Percentiles rank a stretch among this genome's conserved stretches.
phyloP scores from a whole-genome alignment of 2,113 vertebrate species.

The Enhydra lutris region DNA sequence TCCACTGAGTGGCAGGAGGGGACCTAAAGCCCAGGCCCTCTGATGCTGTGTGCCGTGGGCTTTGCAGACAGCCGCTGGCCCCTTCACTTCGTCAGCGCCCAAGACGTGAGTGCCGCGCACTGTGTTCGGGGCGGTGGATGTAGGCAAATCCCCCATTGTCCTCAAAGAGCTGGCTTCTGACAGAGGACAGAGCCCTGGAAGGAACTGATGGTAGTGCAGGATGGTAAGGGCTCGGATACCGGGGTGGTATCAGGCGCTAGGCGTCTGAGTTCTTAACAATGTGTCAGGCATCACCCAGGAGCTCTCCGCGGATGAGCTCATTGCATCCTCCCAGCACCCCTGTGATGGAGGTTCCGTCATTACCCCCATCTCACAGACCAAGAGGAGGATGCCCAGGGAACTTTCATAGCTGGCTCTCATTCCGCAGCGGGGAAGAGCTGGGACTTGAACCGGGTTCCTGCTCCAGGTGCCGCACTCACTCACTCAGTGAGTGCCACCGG shows the following conservation, averaged over 20 bases:
- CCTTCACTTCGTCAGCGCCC: neutral
- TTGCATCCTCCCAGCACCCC: neutral
- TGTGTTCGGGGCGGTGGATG: neutral
- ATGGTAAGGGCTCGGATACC: neutral
- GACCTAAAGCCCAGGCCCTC: neutral
- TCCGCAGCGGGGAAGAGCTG: neutral
- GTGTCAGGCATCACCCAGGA: neutral
- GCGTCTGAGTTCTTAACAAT: neutral
- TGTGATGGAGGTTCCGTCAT: neutral
- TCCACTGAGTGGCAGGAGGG: neutral
- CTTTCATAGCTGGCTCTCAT: neutral
- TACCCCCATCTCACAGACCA: neutral
- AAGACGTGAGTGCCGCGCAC: neutral
- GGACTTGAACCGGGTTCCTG: neutral
- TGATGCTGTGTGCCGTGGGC: fast-evolving
- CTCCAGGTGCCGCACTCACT: neutral
- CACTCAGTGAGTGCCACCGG: neutral
- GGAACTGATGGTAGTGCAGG: neutral
- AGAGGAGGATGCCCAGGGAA: neutral
- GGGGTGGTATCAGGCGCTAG: neutral
- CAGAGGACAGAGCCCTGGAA: neutral
- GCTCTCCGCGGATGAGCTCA: neutral
- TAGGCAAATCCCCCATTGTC: neutral
- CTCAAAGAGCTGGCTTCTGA: neutral
- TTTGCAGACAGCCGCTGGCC: neutral